A percentile compares a stretch with the other conserved stretches of the same genome.
Conservation (phyloP, 2,797 vertebrate genomes). For the Sternarchorhynchus goeldii region DNA sequence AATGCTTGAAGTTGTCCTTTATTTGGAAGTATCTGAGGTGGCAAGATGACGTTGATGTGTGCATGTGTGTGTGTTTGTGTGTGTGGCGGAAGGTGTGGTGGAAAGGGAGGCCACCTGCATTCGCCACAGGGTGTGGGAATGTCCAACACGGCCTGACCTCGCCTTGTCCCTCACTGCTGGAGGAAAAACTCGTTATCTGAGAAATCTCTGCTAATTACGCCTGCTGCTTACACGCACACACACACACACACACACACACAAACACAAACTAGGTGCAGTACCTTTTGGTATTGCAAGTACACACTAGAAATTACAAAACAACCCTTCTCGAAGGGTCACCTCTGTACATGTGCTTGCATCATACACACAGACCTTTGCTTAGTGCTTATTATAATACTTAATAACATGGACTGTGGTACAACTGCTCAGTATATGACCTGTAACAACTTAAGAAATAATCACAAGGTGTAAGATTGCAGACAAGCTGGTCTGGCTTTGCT, state of each 20-base stretch:
- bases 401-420: not conserved
- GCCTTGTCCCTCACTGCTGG: slow-evolving; percentile 54
- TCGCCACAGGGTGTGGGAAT: slow-evolving; percentile 62
- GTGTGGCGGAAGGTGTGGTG: slow-evolving; percentile 39
- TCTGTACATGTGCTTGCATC: not conserved
- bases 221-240: slow-evolving; percentile 57
- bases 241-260: slow-evolving; percentile 42
- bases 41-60: not conserved
- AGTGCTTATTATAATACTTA: not conserved
- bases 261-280: slow-evolving; percentile 18
- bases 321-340: slow-evolving; percentile 1
- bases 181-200: slow-evolving; percentile 63
- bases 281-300: slow-evolving; percentile 9
- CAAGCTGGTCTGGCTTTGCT: not conserved
- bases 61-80: slow-evolving; percentile 3
- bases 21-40: not conserved
- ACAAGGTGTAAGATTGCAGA: not conserved
- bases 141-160: slow-evolving; percentile 60
- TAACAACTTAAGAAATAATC: not conserved
- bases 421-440: too few species aligned
- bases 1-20: not conserved
- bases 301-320: slow-evolving; percentile 22
- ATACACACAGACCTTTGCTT: not conserved
- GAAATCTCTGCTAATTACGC: slow-evolving; percentile 64
- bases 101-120: slow-evolving; percentile 59